A percentile compares a stretch with the other conserved stretches of the same genome.
Conservation (phyloP, 2,797 vertebrate genomes). For the Myotis daubentonii region DNA sequence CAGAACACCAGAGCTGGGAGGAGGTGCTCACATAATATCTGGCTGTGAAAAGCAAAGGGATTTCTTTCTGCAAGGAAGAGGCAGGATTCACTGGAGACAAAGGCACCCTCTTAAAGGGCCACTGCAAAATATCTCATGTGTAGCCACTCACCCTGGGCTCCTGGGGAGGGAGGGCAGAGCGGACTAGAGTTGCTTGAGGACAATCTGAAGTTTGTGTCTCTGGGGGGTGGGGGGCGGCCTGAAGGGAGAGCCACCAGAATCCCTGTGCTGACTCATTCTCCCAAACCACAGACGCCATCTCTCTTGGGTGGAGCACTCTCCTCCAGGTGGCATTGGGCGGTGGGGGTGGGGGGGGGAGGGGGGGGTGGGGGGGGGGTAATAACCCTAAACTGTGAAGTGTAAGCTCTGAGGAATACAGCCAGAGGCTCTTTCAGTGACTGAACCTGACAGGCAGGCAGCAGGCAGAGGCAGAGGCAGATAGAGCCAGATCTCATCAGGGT, state of each 20-base stretch:
- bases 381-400: background rate
- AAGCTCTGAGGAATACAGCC: background rate
- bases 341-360: fast-evolving
- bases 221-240: too few species aligned
- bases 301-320: background rate
- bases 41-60: background rate
- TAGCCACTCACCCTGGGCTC: background rate
- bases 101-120: background rate
- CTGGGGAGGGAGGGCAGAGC: background rate
- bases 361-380: fast-evolving
- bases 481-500: background rate
- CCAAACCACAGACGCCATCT: background rate
- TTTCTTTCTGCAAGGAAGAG: background rate
- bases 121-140: background rate
- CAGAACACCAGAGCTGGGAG: background rate
- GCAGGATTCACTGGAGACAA: background rate
- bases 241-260: too few species aligned
- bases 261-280: too few species aligned
- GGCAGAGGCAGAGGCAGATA: background rate
- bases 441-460: background rate
- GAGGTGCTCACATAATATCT: background rate
- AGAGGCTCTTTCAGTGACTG: background rate
- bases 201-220: background rate
- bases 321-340: background rate
- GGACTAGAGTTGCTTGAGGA: background rate